Evolutionary conservation across 1,140 invertebrate genomes (phyloP).

Genomic region (Berghia stephanieae): DNA sequence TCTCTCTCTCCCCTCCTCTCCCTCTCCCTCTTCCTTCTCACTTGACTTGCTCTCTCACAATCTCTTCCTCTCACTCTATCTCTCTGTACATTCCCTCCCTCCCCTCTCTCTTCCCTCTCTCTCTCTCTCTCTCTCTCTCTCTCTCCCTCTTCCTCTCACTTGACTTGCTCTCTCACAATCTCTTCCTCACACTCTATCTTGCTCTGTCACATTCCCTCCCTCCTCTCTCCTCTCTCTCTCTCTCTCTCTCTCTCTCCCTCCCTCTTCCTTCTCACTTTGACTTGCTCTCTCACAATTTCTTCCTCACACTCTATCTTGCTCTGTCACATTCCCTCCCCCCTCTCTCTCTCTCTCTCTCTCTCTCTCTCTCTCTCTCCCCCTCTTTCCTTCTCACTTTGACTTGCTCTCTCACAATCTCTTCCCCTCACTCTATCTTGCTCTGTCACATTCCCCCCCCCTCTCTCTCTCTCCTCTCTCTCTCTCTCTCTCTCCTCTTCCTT

Average conservation of each 20-base stretch:
- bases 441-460: not conserved
- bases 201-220: not conserved
- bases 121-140: too few species aligned
- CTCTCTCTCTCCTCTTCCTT: conserved; percentile 10
- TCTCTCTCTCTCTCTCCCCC: not conserved
- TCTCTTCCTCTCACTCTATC: too few species aligned
- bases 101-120: too few species aligned
- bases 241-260: not conserved
- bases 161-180: not conserved
- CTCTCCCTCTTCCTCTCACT: not conserved
- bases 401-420: not conserved
- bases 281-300: too few species aligned
- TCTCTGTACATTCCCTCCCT: too few species aligned
- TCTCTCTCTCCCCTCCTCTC: too few species aligned
- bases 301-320: too few species aligned
- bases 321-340: too few species aligned
- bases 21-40: too few species aligned
- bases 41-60: too few species aligned
- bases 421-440: not conserved
- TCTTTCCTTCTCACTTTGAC: not conserved
- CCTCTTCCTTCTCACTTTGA: not conserved
- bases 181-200: not conserved
- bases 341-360: not conserved
- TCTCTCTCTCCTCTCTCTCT: not conserved
- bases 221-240: too few species aligned